phyloP scores from a whole-genome alignment of 2,797 vertebrate genomes.

The Eremophila alpestris region DNA sequence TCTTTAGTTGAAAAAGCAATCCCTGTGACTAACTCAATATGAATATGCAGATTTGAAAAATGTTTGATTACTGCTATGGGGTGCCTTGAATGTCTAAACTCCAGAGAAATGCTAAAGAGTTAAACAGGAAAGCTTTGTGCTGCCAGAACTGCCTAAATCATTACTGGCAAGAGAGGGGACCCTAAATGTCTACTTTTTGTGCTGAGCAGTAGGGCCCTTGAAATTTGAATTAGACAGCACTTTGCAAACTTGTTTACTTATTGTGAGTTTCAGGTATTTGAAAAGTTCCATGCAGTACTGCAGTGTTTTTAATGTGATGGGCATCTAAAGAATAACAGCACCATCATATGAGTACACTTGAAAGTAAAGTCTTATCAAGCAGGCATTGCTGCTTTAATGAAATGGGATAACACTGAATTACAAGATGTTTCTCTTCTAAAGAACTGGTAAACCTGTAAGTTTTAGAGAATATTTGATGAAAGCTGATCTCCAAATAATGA shows the following conservation, averaged over 20 bases:
- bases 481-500: not conserved
- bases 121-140: not conserved
- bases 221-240: not conserved
- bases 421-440: not conserved
- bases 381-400: not conserved
- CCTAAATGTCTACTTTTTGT: not conserved
- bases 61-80: not conserved
- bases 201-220: not conserved
- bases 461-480: not conserved
- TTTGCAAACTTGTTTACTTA: not conserved
- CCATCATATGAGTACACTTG: not conserved
- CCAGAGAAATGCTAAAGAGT: not conserved
- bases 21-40: not conserved
- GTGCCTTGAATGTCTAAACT: not conserved
- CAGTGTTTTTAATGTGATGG: not conserved
- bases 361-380: not conserved
- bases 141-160: not conserved
- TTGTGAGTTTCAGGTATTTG: not conserved
- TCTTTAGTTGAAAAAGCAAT: not conserved
- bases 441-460: not conserved
- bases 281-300: not conserved
- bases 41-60: not conserved
- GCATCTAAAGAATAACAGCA: not conserved
- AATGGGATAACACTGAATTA: not conserved
- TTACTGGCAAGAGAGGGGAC: not conserved